Percentiles rank a stretch among this genome's conserved stretches.
Conservation (phyloP, 2,888 invertebrate genomes). For the Lepidocyrtinus sp. region DNA sequence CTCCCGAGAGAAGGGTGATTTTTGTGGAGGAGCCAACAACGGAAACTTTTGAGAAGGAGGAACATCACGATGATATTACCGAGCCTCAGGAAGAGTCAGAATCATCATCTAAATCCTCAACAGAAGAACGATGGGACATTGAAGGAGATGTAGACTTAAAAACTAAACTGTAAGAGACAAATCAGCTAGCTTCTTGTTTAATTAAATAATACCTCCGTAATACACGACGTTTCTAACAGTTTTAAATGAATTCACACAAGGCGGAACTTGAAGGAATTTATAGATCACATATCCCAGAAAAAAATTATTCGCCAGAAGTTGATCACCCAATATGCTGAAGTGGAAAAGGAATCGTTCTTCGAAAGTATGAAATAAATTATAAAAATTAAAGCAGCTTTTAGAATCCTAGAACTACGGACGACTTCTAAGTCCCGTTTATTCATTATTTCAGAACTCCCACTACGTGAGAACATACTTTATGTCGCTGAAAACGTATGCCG, state of each 20-base stretch:
- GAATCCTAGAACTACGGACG: neutral
- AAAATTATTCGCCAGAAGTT: conserved; percentile 25
- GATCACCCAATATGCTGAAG: neutral
- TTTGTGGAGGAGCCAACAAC: neutral
- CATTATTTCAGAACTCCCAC: conserved; percentile 26
- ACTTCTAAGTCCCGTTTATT: no score
- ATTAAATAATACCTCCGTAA: neutral
- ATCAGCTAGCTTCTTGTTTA: neutral
- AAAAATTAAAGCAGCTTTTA: neutral
- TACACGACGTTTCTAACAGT: neutral
- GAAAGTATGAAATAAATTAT: neutral
- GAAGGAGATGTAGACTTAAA: neutral
- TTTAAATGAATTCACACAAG: no score
- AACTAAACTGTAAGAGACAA: neutral
- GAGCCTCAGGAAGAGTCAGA: neutral
- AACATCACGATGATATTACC: no score
- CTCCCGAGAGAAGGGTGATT: neutral
- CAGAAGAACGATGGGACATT: neutral
- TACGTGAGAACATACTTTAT: conserved; percentile 36
- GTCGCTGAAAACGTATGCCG: conserved; percentile 11
- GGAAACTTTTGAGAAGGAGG: no score
- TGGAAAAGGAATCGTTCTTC: neutral
- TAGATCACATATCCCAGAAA: conserved; percentile 29
- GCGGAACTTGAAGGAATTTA: conserved; percentile 1
- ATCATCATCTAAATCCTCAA: neutral